Percentiles rank a stretch among this genome's conserved stretches.
Evolutionary conservation across 2,797 vertebrate genomes (phyloP).

Genomic region (Mus spretus): DNA sequence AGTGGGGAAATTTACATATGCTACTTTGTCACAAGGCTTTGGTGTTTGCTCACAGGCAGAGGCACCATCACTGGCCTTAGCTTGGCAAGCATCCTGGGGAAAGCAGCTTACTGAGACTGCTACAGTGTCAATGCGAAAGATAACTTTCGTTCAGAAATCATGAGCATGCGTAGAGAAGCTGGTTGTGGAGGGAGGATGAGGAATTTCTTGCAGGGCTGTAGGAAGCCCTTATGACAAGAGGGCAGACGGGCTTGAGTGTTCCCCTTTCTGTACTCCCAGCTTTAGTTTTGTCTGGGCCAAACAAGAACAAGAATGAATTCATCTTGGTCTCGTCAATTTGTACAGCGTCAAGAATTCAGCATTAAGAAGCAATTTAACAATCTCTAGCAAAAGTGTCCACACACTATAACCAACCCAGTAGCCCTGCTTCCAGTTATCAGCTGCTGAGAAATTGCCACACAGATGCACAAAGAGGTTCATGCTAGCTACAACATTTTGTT

Average conservation of each 20-base stretch:
- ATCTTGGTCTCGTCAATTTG: neutral
- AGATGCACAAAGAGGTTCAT: neutral
- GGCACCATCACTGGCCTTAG: neutral
- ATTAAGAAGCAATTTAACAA: neutral
- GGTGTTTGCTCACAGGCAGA: neutral
- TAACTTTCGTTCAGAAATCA: neutral
- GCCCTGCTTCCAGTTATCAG: neutral
- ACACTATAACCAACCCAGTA: neutral
- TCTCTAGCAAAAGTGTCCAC: neutral
- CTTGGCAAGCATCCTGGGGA: neutral
- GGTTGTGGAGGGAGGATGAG: neutral
- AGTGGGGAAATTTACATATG: neutral
- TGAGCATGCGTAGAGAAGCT: neutral
- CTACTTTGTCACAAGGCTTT: neutral
- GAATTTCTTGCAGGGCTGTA: neutral
- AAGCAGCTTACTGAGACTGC: neutral
- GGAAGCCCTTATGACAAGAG: neutral
- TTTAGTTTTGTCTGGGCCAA: neutral
- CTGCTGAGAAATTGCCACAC: neutral
- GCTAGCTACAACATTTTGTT: neutral
- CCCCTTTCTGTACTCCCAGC: neutral
- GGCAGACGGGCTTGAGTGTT: neutral
- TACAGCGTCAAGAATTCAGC: neutral
- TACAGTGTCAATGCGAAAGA: neutral
- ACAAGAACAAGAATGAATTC: neutral